phyloP scores from a whole-genome alignment of 2,888 invertebrate genomes.

The Drosophila recens region DNA sequence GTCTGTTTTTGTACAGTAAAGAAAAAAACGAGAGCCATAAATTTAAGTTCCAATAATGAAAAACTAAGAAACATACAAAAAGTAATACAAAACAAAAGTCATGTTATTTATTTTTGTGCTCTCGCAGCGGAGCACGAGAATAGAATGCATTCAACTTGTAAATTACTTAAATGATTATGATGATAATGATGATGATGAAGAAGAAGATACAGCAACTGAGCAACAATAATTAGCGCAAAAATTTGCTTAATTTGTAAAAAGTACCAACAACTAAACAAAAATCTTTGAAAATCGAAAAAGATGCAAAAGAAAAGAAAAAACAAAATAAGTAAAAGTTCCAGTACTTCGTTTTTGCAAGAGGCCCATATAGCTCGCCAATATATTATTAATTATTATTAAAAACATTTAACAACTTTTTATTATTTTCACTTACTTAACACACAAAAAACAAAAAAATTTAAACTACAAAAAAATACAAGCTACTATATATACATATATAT shows the following conservation, averaged over 20 bases:
- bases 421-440: slow-evolving; percentile 70
- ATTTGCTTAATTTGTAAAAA: slow-evolving; percentile 83
- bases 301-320: slow-evolving; percentile 59
- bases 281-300: slow-evolving; percentile 58
- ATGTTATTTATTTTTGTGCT: slow-evolving; percentile 64
- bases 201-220: slow-evolving; percentile 70
- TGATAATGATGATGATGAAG: slow-evolving; percentile 35
- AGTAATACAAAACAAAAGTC: slow-evolving; percentile 63
- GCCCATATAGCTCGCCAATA: slow-evolving; percentile 86
- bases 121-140: slow-evolving; percentile 42
- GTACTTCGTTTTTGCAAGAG: slow-evolving; percentile 86
- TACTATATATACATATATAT: slow-evolving; percentile 31
- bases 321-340: slow-evolving; percentile 76
- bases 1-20: slow-evolving; percentile 77
- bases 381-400: slow-evolving; percentile 79
- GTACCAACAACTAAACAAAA: slow-evolving; percentile 78
- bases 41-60: slow-evolving; percentile 70
- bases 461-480: slow-evolving; percentile 33
- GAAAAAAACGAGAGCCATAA: slow-evolving; percentile 65
- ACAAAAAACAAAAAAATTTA: slow-evolving; percentile 44
- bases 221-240: slow-evolving; percentile 80
- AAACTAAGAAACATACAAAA: slow-evolving; percentile 38
- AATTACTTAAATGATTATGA: slow-evolving; percentile 61
- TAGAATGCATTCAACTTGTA: slow-evolving; percentile 72
- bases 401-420: slow-evolving; percentile 77